Evolutionary conservation across 2,113 vertebrate species (phyloP).

Genomic region (Malaclemys terrapin): DNA sequence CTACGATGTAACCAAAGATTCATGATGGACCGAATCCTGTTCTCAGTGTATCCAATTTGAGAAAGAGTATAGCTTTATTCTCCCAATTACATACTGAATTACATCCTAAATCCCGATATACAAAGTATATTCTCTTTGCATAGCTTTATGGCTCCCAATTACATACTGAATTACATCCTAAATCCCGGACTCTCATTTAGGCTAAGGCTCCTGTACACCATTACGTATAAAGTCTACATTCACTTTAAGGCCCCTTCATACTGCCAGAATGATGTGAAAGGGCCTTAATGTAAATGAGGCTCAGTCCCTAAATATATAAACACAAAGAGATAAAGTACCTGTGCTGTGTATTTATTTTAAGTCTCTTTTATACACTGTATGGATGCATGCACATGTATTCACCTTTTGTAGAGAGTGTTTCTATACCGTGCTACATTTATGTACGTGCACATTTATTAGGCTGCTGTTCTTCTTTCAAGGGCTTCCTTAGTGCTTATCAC

Average conservation of each 20-base stretch:
- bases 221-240: constrained; percentile 23
- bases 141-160: constrained; percentile 17
- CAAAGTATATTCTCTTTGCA: background rate
- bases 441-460: background rate
- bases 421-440: background rate
- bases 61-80: constrained; percentile 18
- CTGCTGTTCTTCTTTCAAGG: constrained; percentile 37
- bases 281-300: constrained; percentile 34
- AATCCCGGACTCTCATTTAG: constrained; percentile 66
- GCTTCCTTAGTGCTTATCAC: constrained; percentile 8
- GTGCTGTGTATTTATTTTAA: background rate
- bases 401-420: background rate
- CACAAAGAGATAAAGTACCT: constrained; percentile 45
- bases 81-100: constrained; percentile 46
- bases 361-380: background rate
- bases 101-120: constrained; percentile 5
- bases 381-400: background rate
- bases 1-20: background rate
- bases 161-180: constrained; percentile 41
- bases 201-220: constrained; percentile 54
- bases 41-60: background rate
- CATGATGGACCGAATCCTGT: constrained; percentile 29
- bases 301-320: constrained; percentile 34
- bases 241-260: constrained; percentile 46
- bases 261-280: constrained; percentile 12